These are phyloP conservation scores for Calliscelio sp. DNA, from an alignment of 2,888 invertebrate species.

Conservation along the genomic window DNA sequence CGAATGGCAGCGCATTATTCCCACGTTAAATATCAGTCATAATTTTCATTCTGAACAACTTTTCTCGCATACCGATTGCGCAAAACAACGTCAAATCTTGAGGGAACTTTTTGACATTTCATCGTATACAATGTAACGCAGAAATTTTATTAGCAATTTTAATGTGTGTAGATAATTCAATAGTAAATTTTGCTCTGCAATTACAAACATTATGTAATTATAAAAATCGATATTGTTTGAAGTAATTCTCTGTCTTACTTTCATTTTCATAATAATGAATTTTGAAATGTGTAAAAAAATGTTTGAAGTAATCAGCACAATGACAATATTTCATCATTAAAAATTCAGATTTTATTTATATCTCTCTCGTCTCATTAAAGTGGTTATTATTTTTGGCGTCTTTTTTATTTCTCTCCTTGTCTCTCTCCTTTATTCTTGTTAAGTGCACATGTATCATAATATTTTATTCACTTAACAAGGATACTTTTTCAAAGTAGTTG, in stretches of 20 bases:
- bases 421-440: slow-evolving; percentile 27
- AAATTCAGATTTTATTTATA: slow-evolving; percentile 3
- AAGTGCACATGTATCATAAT: slow-evolving; percentile 51
- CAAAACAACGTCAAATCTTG: not conserved
- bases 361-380: slow-evolving; percentile 21
- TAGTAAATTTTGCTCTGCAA: too few relatives aligned
- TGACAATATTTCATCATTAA: too few relatives aligned
- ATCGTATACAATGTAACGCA: not conserved
- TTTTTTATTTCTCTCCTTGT: not conserved
- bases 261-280: too few relatives aligned
- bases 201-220: too few relatives aligned
- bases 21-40: slow-evolving; percentile 4
- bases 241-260: too few relatives aligned
- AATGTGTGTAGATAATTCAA: not conserved
- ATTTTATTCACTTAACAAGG: slow-evolving; percentile 63
- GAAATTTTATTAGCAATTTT: not conserved
- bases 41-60: not conserved
- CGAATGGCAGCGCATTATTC: not conserved
- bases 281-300: too few relatives aligned
- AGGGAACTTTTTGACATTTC: not conserved
- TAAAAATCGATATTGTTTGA: too few relatives aligned
- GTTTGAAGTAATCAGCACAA: too few relatives aligned
- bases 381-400: slow-evolving; percentile 20
- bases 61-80: not conserved
- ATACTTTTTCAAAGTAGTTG: slow-evolving; percentile 61